A percentile compares a stretch with the other conserved stretches of the same genome.
Evolutionary conservation across 2,113 vertebrate genomes (phyloP).

Genomic region (Lepus europaeus): DNA sequence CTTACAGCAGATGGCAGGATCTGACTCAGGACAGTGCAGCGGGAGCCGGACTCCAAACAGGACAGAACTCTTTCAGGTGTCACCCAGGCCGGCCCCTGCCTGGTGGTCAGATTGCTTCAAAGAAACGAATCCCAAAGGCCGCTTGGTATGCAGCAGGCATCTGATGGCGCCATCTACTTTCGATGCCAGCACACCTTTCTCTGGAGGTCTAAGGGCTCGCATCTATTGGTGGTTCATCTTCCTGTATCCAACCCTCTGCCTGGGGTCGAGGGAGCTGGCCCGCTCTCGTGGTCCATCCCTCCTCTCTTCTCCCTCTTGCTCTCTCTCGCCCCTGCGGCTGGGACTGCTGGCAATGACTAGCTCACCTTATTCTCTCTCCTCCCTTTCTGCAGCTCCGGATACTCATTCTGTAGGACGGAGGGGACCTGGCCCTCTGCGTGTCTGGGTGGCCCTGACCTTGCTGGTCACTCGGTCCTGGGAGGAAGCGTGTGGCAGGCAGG

Average conservation of each 20-base stretch:
- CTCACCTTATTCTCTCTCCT: neutral
- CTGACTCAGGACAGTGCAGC: too few species aligned
- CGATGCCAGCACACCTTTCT: neutral
- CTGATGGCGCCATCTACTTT: neutral
- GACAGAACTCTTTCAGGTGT: neutral
- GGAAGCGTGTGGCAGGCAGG: neutral
- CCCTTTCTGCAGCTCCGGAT: neutral
- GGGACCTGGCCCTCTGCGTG: neutral
- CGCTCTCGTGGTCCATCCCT: neutral
- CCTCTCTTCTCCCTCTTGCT: neutral
- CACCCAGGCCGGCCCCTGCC: neutral
- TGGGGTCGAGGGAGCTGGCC: neutral
- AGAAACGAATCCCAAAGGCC: neutral
- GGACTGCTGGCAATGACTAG: neutral
- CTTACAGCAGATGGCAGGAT: neutral
- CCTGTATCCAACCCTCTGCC: neutral
- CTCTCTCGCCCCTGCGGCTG: neutral
- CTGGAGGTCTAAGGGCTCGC: neutral
- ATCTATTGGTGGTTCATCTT: slow-evolving; percentile 10
- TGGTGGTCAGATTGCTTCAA: neutral
- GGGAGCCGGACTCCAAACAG: neutral
- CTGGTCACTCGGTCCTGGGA: neutral
- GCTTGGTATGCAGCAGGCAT: neutral
- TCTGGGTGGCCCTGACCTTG: neutral
- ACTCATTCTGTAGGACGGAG: neutral